phyloP scores from a whole-genome alignment of 2,888 invertebrate genomes.

The Tupiocoris notatus region DNA sequence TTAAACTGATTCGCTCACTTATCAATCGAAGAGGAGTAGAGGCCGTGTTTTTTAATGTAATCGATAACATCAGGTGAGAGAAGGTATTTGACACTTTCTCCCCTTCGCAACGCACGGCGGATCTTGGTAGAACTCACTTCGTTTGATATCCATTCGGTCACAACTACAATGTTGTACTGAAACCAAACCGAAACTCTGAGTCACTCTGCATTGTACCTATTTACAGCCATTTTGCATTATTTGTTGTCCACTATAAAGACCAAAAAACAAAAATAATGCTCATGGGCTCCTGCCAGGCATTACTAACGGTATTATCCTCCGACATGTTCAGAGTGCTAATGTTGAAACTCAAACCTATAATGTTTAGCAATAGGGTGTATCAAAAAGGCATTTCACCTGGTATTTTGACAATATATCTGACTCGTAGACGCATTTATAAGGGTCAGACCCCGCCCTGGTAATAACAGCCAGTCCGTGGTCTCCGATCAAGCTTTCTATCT shows the following conservation, averaged over 20 bases:
- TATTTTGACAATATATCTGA: slow-evolving; percentile 83
- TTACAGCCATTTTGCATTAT: too few species aligned
- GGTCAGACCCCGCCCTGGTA: slow-evolving; percentile 77
- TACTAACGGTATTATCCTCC: too few species aligned
- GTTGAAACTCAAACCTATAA: too few species aligned
- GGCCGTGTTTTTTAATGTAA: slow-evolving; percentile 68
- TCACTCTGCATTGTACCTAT: too few species aligned
- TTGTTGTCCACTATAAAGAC: too few species aligned
- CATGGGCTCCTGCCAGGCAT: too few species aligned
- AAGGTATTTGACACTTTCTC: slow-evolving; percentile 82
- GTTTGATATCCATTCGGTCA: slow-evolving; percentile 91
- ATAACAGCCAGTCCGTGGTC: slow-evolving; percentile 88
- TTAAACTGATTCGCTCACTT: slow-evolving; percentile 49
- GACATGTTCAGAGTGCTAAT: too few species aligned
- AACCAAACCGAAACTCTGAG: too few species aligned
- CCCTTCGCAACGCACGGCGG: slow-evolving; percentile 70
- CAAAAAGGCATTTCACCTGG: too few species aligned
- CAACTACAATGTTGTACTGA: slow-evolving; percentile 79
- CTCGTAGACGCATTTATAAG: slow-evolving; percentile 85
- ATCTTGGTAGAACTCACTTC: slow-evolving; percentile 92
- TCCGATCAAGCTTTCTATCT: slow-evolving; percentile 84
- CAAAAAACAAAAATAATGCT: too few species aligned
- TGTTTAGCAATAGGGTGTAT: too few species aligned
- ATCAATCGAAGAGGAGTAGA: slow-evolving; percentile 59
- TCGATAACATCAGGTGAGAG: slow-evolving; percentile 76